Conservation (phyloP, 2,888 invertebrate genomes). For the Platerodrilus igneus region DNA sequence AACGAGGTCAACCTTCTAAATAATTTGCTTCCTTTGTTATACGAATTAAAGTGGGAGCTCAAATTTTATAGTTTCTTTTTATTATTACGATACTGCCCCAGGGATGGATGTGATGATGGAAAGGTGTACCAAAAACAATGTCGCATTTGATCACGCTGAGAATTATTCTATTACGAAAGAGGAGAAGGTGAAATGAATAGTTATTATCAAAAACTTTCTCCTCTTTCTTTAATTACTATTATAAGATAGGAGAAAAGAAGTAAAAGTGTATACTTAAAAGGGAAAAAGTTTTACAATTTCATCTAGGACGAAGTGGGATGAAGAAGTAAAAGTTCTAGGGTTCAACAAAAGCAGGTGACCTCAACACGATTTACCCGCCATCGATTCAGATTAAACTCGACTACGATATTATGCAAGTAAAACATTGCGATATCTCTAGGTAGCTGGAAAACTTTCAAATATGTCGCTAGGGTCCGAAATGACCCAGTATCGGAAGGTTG, state of each 20-base stretch:
- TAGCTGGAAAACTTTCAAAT: conserved; percentile 40
- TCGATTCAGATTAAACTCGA: conserved; percentile 29
- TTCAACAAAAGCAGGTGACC: conserved; percentile 41
- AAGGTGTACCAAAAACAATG: too few relatives aligned
- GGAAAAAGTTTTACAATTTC: conserved; percentile 32
- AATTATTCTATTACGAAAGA: too few relatives aligned
- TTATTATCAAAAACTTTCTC: conserved; percentile 23
- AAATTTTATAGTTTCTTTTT: too few relatives aligned
- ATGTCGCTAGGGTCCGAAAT: conserved; percentile 35
- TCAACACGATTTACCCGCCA: conserved; percentile 42
- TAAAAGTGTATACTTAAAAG: conserved; percentile 28
- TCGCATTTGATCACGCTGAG: too few relatives aligned
- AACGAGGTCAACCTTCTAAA: too few relatives aligned
- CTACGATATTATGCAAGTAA: conserved; percentile 45
- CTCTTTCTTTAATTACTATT: conserved; percentile 18
- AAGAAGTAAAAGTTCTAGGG: conserved; percentile 36
- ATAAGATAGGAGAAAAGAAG: conserved; percentile 23
- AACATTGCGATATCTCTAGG: conserved; percentile 31
- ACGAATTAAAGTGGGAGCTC: too few relatives aligned
- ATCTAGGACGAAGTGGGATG: conserved; percentile 29
- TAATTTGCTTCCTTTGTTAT: too few relatives aligned
- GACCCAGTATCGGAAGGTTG: conserved; percentile 40
- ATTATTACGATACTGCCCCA: too few relatives aligned
- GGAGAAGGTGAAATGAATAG: too few relatives aligned
- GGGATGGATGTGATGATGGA: too few relatives aligned